These are phyloP conservation scores for Xiphophorus birchmanni DNA, from an alignment of 2,797 vertebrate species.

Conservation along the genomic window DNA sequence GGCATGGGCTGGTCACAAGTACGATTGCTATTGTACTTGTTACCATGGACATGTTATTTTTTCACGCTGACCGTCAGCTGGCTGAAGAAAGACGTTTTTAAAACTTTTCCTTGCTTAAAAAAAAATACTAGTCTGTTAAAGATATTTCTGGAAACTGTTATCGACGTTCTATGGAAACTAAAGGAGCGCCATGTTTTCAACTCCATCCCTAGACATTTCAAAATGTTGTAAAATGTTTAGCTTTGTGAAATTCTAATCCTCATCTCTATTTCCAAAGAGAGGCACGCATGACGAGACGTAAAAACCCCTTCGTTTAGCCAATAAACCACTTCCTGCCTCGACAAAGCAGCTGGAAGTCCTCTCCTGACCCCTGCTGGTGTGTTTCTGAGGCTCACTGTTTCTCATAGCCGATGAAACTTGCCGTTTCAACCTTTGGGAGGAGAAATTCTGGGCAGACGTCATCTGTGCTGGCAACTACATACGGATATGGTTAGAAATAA, in stretches of 20 bases:
- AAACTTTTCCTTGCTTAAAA: background rate
- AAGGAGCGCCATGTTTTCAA: background rate
- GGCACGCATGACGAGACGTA: background rate
- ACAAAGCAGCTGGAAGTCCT: background rate
- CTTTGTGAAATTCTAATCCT: background rate
- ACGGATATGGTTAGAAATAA: background rate
- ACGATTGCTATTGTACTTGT: too few relatives aligned
- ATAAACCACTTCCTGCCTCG: background rate
- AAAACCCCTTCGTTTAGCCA: background rate
- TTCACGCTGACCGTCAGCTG: background rate
- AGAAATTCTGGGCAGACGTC: background rate
- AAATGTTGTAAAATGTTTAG: background rate
- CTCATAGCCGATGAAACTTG: background rate
- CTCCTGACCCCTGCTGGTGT: background rate
- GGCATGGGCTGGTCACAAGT: background rate
- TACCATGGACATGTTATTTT: background rate
- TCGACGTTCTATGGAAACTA: background rate
- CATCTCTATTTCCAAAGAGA: background rate
- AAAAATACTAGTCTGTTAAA: background rate
- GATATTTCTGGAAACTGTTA: background rate
- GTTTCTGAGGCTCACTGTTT: background rate
- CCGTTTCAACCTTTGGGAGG: too few relatives aligned
- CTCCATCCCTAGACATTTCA: too few relatives aligned
- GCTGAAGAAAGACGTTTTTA: background rate
- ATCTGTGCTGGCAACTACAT: background rate